Percentiles rank a stretch among this genome's conserved stretches.
These are phyloP conservation scores for Terebella lapidaria DNA, from an alignment of 2,888 invertebrate species.

Conservation along the genomic window DNA sequence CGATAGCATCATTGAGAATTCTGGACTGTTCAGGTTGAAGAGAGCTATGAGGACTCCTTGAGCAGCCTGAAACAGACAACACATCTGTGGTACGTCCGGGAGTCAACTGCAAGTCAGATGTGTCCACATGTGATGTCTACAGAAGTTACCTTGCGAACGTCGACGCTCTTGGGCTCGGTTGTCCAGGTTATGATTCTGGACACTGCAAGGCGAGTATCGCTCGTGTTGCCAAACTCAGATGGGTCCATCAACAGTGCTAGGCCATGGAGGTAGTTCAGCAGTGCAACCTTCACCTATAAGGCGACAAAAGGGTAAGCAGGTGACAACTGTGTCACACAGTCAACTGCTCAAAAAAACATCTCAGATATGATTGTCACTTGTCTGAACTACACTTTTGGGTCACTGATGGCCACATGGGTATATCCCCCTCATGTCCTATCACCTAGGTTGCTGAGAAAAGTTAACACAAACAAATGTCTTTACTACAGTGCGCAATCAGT, in stretches of 20 bases:
- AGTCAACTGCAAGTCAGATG: neutral
- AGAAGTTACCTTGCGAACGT: constrained; percentile 60
- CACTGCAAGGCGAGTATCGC: constrained; percentile 60
- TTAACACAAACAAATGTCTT: too few species aligned
- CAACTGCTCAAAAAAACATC: too few species aligned
- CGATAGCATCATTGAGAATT: constrained; percentile 72
- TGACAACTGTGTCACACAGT: too few species aligned
- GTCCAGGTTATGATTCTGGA: constrained; percentile 70
- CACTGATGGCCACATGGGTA: too few species aligned
- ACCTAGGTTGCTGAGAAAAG: too few species aligned
- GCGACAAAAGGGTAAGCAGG: too few species aligned
- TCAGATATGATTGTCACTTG: too few species aligned
- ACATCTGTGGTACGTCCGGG: neutral
- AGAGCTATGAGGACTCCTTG: constrained; percentile 68
- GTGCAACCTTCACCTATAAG: constrained; percentile 56
- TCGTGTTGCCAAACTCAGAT: constrained; percentile 60
- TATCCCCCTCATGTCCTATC: too few species aligned
- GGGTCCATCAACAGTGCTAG: constrained; percentile 54
- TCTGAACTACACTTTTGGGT: too few species aligned
- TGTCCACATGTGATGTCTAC: neutral
- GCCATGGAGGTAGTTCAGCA: constrained; percentile 56
- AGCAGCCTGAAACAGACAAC: constrained; percentile 52
- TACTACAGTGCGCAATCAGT: too few species aligned
- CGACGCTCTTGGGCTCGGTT: constrained; percentile 65
- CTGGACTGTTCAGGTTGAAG: constrained; percentile 85